Conservation (phyloP, 2,888 invertebrate species). For the Heteropelma amictum region DNA sequence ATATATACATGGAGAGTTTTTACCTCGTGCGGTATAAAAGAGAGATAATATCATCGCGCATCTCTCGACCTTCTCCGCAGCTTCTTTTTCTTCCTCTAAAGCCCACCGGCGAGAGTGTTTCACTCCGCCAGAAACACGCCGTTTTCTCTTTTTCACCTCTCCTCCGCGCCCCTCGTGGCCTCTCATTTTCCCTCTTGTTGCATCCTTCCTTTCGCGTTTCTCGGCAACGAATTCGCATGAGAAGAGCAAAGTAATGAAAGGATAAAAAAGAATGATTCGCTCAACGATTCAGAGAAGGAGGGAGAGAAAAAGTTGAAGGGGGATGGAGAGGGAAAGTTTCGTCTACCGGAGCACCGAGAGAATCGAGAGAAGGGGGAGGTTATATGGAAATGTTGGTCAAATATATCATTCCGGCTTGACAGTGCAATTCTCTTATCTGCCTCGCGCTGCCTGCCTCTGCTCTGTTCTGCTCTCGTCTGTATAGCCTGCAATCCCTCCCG, state of each 20-base stretch:
- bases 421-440: constrained; percentile 93
- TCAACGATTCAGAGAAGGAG: constrained; percentile 32
- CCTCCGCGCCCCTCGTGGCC: constrained; percentile 4
- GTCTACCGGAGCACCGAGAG: constrained; percentile 25
- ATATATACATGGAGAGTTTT: not conserved
- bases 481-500: constrained; percentile 20
- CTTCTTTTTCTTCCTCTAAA: constrained; percentile 41
- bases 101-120: constrained; percentile 52
- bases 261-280: constrained; percentile 28
- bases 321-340: constrained; percentile 51
- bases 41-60: constrained; percentile 75
- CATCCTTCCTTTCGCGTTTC: too few relatives aligned
- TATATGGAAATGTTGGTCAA: constrained; percentile 93
- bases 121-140: constrained; percentile 52
- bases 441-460: constrained; percentile 80
- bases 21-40: constrained; percentile 65
- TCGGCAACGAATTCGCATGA: constrained; percentile 52
- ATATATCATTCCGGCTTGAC: constrained; percentile 94
- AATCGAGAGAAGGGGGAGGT: constrained; percentile 62
- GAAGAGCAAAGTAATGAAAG: constrained; percentile 38
- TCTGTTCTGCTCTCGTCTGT: constrained; percentile 48
- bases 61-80: constrained; percentile 47
- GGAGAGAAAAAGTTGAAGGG: constrained; percentile 58
- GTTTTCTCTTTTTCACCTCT: constrained; percentile 46
- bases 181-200: constrained; percentile 54